A percentile compares a stretch with the other conserved stretches of the same genome.
Conservation (phyloP, 2,797 vertebrate genomes). For the Heterohyrax brucei region DNA sequence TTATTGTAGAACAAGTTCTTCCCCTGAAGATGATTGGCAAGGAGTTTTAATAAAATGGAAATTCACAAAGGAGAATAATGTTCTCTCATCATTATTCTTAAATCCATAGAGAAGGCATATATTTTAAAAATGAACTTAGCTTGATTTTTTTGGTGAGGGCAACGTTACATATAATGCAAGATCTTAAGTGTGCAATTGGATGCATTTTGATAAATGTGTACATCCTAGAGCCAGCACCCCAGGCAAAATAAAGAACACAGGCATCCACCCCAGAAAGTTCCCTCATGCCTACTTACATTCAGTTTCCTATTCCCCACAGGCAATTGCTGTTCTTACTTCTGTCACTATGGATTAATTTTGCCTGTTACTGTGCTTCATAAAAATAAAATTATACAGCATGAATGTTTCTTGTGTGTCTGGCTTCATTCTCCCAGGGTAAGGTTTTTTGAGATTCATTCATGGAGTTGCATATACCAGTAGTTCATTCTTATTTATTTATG, state of each 20-base stretch:
- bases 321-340: conserved; percentile 3
- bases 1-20: not conserved
- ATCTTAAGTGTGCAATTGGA: conserved; percentile 33
- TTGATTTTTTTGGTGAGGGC: conserved; percentile 65
- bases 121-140: conserved; percentile 34
- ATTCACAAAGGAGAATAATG: not conserved
- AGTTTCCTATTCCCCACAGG: not conserved
- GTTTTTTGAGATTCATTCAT: not conserved
- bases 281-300: not conserved
- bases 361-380: conserved; percentile 36
- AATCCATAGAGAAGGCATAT: conserved; percentile 9
- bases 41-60: conserved; percentile 13
- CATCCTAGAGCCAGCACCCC: not conserved
- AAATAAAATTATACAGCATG: conserved; percentile 18
- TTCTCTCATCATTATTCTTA: not conserved
- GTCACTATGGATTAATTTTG: not conserved
- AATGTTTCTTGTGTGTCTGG: not conserved
- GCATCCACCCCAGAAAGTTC: not conserved
- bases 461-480: not conserved
- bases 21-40: not conserved
- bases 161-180: conserved; percentile 29
- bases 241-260: not conserved
- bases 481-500: not conserved
- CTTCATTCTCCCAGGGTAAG: not conserved
- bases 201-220: conserved; percentile 59